Base-by-base conservation (phyloP, 1,140 invertebrate genomes). In the Planococcus citri region DNA sequence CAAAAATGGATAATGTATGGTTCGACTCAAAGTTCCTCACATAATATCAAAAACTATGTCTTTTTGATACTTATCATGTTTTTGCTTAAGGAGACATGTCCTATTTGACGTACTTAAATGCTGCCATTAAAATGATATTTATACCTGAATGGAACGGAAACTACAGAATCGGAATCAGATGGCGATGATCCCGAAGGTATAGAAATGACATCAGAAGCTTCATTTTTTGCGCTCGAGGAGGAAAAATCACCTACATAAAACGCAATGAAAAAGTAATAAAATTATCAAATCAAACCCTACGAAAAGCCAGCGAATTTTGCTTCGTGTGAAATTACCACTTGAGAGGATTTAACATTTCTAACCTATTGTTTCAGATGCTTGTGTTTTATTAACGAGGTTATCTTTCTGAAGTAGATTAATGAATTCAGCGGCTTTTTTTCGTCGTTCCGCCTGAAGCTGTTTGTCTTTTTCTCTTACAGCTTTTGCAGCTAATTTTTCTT, bases 401-500 rank as follows among this genome's bases (percentile, higher is more conserved):
- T 64, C 60, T 64, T 64, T 64, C 25, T 64, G 60, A 64, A 64
- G 60, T 64, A 64, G 25, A 64, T 64, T 64, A 27, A 64, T 64
- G 25, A 71, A 71, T 27, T 71, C 68, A 6, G 71, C 71, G 27
- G 71, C 71, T 64, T 69, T 69, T 69, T 57, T 71, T 64, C 69
- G 68, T 51, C 71, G 58, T 41, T 71, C 71, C 1, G 71, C 71
- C 68, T 71, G 71, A 69, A 71, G 68, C 25, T 64, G 60, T 71
- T 71, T 71, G 68, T 71, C 71, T 60, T 69, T 71, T 71, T 71
- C 71, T 60, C 61, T 69, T 41, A 57, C 69, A 1, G 71, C 69
- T 69, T 68, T 14, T 21, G 68, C 51, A 38, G 57, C 33, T 22
- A 72, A 70, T 69, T 72, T 72, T 70, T 72, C 71, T 72, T 72